Conservation (phyloP, 2,888 invertebrate species). For the Xanthia togata region DNA sequence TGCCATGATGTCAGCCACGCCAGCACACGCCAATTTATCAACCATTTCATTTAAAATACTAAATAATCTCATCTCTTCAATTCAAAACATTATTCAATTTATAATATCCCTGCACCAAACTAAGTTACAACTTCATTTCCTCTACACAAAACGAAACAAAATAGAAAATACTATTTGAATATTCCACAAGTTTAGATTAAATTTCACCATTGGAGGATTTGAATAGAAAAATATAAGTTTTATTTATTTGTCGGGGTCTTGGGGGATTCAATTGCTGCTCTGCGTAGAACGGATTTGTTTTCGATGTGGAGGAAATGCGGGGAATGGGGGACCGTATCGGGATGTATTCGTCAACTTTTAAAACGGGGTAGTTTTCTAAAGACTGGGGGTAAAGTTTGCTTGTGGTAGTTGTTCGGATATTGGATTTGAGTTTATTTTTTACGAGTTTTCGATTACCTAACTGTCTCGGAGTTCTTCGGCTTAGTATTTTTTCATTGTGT, state of each 20-base stretch:
- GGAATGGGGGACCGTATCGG: slow-evolving; percentile 18
- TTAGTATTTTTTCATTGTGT: background rate
- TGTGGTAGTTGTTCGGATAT: background rate
- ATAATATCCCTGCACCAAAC: slow-evolving; percentile 10
- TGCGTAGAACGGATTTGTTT: slow-evolving; percentile 56
- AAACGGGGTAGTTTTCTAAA: slow-evolving; percentile 39
- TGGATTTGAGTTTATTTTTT: slow-evolving; percentile 15
- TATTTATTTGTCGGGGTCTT: slow-evolving; percentile 61
- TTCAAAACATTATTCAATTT: slow-evolving; percentile 10
- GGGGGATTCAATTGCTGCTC: slow-evolving; percentile 60
- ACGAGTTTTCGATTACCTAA: background rate
- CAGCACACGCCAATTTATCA: too few species aligned
- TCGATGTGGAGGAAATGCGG: slow-evolving; percentile 23
- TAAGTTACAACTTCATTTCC: slow-evolving; percentile 32
- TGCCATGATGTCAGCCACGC: too few species aligned
- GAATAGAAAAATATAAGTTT: slow-evolving; percentile 68
- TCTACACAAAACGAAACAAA: slow-evolving; percentile 45
- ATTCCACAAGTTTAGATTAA: slow-evolving; percentile 67
- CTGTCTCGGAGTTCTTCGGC: background rate
- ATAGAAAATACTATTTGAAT: slow-evolving; percentile 58
- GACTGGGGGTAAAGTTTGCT: slow-evolving; percentile 3
- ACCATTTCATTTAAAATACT: too few species aligned
- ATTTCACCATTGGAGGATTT: slow-evolving; percentile 59
- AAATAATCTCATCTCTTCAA: background rate
- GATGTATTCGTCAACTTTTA: slow-evolving; percentile 45